Evolutionary conservation across 2,797 vertebrate species (phyloP).

Genomic region (Pachyuromys duprasi): DNA sequence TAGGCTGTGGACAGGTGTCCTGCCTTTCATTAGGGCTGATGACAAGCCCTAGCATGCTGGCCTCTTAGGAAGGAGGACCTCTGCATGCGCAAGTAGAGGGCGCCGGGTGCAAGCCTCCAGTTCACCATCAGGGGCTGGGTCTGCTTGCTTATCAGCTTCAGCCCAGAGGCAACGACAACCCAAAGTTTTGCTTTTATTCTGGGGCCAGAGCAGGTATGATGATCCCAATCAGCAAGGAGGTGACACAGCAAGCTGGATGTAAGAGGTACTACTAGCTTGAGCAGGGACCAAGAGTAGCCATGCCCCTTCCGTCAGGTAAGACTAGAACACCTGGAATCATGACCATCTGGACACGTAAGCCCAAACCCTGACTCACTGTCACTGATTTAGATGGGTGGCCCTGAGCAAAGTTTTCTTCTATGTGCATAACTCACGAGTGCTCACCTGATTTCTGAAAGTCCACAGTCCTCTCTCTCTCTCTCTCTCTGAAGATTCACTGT

Average conservation of each 20-base stretch:
- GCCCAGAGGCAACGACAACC: neutral
- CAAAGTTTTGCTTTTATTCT: neutral
- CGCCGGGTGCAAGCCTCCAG: neutral
- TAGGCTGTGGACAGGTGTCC: neutral
- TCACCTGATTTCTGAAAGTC: neutral
- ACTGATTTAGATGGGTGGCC: neutral
- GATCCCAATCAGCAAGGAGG: neutral
- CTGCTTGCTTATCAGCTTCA: neutral
- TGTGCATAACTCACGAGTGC: neutral
- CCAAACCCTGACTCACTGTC: neutral
- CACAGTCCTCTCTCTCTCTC: no score
- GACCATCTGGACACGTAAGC: neutral
- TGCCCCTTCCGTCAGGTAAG: no score
- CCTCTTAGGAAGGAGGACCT: neutral
- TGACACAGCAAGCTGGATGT: neutral
- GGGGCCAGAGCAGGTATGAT: neutral
- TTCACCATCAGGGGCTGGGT: neutral
- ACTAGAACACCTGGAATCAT: neutral
- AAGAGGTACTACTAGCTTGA: neutral
- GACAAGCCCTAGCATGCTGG: constrained; percentile 15
- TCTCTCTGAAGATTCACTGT: neutral
- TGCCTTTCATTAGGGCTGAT: neutral
- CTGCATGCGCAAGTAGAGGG: neutral
- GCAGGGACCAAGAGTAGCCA: neutral
- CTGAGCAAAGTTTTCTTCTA: neutral